A percentile compares a stretch with the other conserved stretches of the same genome.
Evolutionary conservation across 2,888 invertebrate genomes (phyloP).

Genomic region (Hemistola chrysoprasaria): DNA sequence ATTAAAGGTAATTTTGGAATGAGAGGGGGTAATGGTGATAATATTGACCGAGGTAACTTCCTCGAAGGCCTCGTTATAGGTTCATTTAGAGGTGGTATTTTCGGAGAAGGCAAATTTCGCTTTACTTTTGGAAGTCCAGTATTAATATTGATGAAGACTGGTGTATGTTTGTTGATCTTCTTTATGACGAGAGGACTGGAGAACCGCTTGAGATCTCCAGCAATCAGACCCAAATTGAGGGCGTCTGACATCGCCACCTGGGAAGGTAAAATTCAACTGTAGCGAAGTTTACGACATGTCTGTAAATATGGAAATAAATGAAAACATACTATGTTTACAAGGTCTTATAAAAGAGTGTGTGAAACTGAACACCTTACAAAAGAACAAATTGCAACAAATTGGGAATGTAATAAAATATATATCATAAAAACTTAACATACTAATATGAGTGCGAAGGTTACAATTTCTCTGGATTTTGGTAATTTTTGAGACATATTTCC

Average conservation of each 20-base stretch:
- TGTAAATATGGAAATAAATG: conserved; percentile 33
- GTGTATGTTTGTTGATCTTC: conserved; percentile 44
- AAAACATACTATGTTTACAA: too few relatives aligned
- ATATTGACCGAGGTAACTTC: conserved; percentile 25
- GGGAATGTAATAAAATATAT: not conserved
- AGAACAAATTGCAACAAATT: too few relatives aligned
- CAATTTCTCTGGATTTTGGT: too few relatives aligned
- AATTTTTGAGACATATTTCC: conserved; percentile 2
- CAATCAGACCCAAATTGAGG: conserved; percentile 46
- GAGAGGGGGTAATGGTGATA: conserved; percentile 29
- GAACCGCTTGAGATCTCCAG: conserved; percentile 45
- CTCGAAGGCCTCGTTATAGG: conserved; percentile 18
- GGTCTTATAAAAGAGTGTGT: too few relatives aligned
- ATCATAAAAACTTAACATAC: conserved; percentile 14
- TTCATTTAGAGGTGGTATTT: conserved; percentile 27
- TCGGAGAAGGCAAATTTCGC: conserved; percentile 27
- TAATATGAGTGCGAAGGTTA: conserved; percentile 5
- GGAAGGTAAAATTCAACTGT: too few relatives aligned
- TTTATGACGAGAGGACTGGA: conserved; percentile 44
- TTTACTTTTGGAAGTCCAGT: conserved; percentile 31
- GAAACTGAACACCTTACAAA: too few relatives aligned
- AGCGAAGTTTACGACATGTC: conserved; percentile 21
- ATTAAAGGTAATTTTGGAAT: conserved; percentile 30
- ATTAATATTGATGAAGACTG: conserved; percentile 50
- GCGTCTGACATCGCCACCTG: conserved; percentile 21